Conservation (phyloP, 1,140 invertebrate genomes). For the Drosophila lini region DNA sequence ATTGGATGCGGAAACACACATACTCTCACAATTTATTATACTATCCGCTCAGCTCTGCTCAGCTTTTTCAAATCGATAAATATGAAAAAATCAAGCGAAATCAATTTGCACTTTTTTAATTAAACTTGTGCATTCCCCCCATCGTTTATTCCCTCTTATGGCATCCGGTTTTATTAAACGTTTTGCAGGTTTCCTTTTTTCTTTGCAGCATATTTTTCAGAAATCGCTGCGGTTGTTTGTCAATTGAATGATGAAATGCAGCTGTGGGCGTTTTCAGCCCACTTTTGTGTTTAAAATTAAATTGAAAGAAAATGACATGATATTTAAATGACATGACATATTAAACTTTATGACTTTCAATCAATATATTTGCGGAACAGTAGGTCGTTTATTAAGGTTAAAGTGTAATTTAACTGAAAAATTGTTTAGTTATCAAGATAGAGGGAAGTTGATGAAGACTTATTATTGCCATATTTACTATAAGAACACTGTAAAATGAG, state of each 20-base stretch:
- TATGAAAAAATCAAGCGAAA: constrained; percentile 44
- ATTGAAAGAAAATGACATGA: background rate
- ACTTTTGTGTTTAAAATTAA: background rate
- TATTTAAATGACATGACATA: constrained; percentile 1
- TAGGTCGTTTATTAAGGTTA: no score
- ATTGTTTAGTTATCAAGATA: background rate
- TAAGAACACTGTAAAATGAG: no score
- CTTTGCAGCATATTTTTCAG: constrained; percentile 14
- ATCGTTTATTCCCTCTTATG: constrained; percentile 5
- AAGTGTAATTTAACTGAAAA: no score
- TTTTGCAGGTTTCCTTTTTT: constrained; percentile 25
- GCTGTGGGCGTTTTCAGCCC: background rate
- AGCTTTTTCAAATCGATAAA: constrained; percentile 25
- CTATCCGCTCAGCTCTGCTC: background rate
- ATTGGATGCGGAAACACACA: constrained; percentile 5
- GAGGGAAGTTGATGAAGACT: background rate
- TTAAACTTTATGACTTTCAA: background rate
- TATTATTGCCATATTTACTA: background rate
- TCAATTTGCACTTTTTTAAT: constrained; percentile 68
- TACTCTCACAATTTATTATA: constrained; percentile 8
- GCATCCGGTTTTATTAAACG: constrained; percentile 19
- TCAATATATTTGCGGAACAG: background rate
- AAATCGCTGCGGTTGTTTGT: constrained; percentile 13
- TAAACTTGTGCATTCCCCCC: constrained; percentile 37
- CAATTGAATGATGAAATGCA: background rate